A percentile compares a stretch with the other conserved stretches of the same genome.
These are phyloP conservation scores for Ceramica pisi DNA, from an alignment of 2,888 invertebrate species.

Conservation along the genomic window DNA sequence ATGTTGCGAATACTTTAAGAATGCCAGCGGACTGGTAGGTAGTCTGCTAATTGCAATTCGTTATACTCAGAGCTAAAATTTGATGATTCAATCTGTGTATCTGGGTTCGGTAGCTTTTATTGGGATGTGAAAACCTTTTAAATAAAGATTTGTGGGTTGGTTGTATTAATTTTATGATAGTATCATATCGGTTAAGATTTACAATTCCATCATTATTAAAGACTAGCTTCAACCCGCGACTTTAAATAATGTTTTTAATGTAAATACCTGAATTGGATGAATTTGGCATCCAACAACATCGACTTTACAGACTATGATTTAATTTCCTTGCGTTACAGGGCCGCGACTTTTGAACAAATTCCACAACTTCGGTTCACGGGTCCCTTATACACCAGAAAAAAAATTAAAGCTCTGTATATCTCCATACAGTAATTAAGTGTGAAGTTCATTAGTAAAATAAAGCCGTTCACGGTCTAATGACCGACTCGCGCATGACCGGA, in stretches of 20 bases:
- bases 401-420: not conserved
- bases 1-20: constrained; percentile 57
- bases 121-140: not conserved
- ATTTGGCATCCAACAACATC: no score
- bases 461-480: constrained; percentile 37
- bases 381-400: not conserved
- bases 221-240: no score
- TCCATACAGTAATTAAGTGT: constrained; percentile 30
- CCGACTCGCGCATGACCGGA: constrained; percentile 53
- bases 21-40: constrained; percentile 39
- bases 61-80: constrained; percentile 53
- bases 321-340: no score
- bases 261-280: no score
- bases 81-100: constrained; percentile 63
- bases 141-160: not conserved
- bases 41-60: constrained; percentile 63
- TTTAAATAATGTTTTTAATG: no score
- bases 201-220: no score
- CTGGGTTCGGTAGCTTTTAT: constrained; percentile 31
- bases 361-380: not conserved
- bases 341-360: no score
- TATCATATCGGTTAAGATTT: no score
- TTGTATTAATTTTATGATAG: no score
- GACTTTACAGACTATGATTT: no score
- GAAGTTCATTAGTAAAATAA: constrained; percentile 47